Evolutionary conservation across 2,888 invertebrate species (phyloP), one percentile per base, ranked within the genome.

Genomic region (Watsonalla binaria): DNA sequence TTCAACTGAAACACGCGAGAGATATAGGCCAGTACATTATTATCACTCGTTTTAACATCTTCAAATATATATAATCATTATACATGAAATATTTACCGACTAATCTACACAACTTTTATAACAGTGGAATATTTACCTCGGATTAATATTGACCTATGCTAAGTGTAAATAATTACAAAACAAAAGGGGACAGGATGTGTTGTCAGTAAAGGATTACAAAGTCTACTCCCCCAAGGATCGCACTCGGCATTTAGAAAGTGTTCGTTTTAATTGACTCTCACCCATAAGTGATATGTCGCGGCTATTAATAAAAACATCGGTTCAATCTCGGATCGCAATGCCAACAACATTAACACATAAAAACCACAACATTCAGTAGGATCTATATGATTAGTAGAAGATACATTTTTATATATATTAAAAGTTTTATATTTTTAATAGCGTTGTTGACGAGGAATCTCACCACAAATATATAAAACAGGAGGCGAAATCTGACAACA

Each of bases 241-340:
- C 14, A 68, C 52, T 69, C 66, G 77, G 74, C 77, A 79, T 76
- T 79, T 71, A 56, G 59, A 58, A 55, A 58, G 62, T 58, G 57
- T 63, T 66, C 68, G 65, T 59, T 62, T 66, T 89, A 87, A 90
- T 86, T 89, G 87, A 89, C 88, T 73, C 80, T 82, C 84, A 82
- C 80, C 64, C 68, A 72, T 76, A 72, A 79, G 85, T 83, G 86
- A 87, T 86, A 82, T 84, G 85, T 82, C 82, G 78, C 78, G 76
- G 78, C 76, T 79, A 58, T 56, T 51, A 61, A 57, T 51, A 45
- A 24, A 55, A 51, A 47, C 47, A 53, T 54, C 53, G 57, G 56
- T 56, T 53, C 54, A 62, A 62, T 62, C 6, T 49, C 6, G n/a
- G 49, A 39, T 14, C 14, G 14, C 15, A 49, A 7, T 7, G 7